phyloP scores from a whole-genome alignment of 1,140 invertebrate genomes.

The Zaprionus kolodkinae region DNA sequence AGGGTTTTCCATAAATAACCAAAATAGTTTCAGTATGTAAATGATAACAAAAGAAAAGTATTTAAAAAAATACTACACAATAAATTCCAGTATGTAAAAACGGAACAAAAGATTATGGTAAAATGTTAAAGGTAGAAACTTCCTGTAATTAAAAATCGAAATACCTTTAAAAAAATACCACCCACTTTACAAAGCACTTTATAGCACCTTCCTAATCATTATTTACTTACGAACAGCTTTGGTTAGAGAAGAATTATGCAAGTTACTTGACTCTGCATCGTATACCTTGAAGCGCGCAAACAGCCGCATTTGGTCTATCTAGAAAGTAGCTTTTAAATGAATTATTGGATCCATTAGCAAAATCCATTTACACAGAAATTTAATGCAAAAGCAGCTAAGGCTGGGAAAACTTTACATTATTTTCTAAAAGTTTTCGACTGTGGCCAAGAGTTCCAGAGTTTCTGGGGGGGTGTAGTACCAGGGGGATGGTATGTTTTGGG shows the following conservation, averaged over 20 bases:
- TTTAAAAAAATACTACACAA: not conserved
- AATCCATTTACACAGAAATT: constrained; percentile 83
- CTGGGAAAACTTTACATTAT: constrained; percentile 73
- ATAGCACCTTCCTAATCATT: constrained; percentile 1
- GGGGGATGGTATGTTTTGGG: constrained; percentile 15
- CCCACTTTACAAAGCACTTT: not conserved
- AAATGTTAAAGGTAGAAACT: too few relatives aligned
- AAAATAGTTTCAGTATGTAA: not conserved
- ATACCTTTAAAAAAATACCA: not conserved
- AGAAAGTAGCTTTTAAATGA: constrained; percentile 82
- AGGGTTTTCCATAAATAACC: constrained; percentile 1
- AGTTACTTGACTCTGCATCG: constrained; percentile 60
- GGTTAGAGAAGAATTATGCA: constrained; percentile 51
- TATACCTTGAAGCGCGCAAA: constrained; percentile 68
- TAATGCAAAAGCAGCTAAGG: constrained; percentile 72
- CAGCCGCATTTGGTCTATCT: constrained; percentile 72
- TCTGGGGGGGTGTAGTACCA: constrained; percentile 10
- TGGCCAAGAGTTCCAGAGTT: constrained; percentile 17
- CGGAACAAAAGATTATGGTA: not conserved
- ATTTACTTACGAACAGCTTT: not conserved
- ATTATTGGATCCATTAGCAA: constrained; percentile 84
- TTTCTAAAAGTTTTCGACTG: constrained; percentile 73
- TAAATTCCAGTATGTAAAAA: not conserved
- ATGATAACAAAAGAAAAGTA: not conserved
- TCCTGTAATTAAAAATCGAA: not conserved